A percentile compares a stretch with the other conserved stretches of the same genome.
Conservation (phyloP, 2,797 vertebrate genomes). For the Schizopygopsis malacanthus region DNA sequence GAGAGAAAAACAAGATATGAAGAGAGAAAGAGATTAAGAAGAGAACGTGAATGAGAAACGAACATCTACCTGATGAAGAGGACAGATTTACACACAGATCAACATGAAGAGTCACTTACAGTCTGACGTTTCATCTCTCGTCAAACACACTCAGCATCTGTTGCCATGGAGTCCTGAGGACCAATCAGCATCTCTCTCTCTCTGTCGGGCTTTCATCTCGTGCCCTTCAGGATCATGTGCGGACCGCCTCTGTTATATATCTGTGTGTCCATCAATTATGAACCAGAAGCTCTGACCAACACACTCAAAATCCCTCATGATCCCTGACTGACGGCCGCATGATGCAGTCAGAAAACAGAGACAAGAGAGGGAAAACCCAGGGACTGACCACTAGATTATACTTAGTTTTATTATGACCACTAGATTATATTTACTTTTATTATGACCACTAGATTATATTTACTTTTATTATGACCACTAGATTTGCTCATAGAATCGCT, state of each 20-base stretch:
- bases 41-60: not conserved
- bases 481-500: too few species aligned
- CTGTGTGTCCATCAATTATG: slow-evolving; percentile 62
- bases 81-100: too few species aligned
- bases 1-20: not conserved
- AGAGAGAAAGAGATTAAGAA: not conserved
- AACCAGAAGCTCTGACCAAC: slow-evolving; percentile 48
- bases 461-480: too few species aligned
- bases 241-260: slow-evolving; percentile 49
- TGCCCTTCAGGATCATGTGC: slow-evolving; percentile 61
- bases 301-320: not conserved
- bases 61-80: not conserved
- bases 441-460: not conserved
- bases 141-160: slow-evolving; percentile 31
- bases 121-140: slow-evolving; percentile 4
- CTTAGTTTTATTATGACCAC: too few species aligned
- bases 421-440: too few species aligned
- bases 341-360: not conserved
- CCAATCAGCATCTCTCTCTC: slow-evolving; percentile 39
- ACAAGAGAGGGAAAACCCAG: not conserved
- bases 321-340: not conserved
- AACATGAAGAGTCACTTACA: slow-evolving; percentile 23
- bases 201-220: slow-evolving; percentile 65
- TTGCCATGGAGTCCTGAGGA: slow-evolving; percentile 47
- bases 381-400: not conserved